A percentile compares a stretch with the other conserved stretches of the same genome.
phyloP scores from a whole-genome alignment of 2,113 vertebrate species.

The Clarias macrocephalus region DNA sequence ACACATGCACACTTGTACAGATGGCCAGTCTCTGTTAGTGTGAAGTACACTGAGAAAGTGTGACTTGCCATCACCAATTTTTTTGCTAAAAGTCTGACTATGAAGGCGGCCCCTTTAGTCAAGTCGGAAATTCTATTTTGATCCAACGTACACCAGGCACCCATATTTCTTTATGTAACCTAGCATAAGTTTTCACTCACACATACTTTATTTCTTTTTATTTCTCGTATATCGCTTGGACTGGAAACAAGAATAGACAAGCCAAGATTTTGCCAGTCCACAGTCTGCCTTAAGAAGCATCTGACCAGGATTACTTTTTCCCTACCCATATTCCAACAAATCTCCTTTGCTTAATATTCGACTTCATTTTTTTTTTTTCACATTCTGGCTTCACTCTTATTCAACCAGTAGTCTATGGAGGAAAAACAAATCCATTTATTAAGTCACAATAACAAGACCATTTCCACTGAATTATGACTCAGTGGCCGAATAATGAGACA shows the following conservation, averaged over 20 bases:
- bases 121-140: conserved; percentile 27
- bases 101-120: neutral
- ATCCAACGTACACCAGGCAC: conserved; percentile 24
- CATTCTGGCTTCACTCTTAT: neutral
- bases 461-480: neutral
- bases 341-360: too few relatives aligned
- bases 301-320: neutral
- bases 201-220: conserved; percentile 21
- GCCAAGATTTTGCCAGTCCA: neutral
- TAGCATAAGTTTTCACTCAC: conserved; percentile 18
- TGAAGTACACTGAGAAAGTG: conserved; percentile 37
- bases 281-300: neutral
- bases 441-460: neutral
- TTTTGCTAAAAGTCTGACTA: conserved; percentile 24
- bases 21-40: conserved; percentile 42
- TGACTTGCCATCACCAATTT: conserved; percentile 27
- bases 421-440: neutral
- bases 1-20: conserved; percentile 35
- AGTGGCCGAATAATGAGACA: neutral
- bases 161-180: conserved; percentile 31
- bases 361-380: neutral
- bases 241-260: neutral
- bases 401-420: neutral
- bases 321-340: neutral
- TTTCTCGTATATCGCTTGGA: conserved; percentile 21